These are phyloP conservation scores for Argya squamiceps DNA, from an alignment of 2,797 vertebrate species.

Conservation along the genomic window DNA sequence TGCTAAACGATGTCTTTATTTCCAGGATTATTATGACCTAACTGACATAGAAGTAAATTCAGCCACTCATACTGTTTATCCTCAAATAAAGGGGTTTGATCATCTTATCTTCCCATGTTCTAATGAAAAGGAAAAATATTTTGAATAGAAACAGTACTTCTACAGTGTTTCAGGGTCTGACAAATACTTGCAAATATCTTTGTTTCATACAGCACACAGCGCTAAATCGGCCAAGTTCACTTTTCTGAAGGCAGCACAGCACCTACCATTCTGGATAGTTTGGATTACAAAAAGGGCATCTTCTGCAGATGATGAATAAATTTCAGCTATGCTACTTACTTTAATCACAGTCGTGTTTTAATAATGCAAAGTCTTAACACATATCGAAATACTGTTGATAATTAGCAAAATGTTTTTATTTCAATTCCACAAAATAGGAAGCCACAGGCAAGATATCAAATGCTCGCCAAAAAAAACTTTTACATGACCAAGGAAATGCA, in stretches of 20 bases:
- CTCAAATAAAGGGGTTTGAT: neutral
- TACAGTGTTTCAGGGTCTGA: neutral
- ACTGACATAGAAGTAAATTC: neutral
- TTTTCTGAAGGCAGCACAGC: neutral
- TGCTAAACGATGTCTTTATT: neutral
- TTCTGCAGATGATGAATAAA: neutral
- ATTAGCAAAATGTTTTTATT: neutral
- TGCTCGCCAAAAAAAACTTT: neutral
- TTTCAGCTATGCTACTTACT: neutral
- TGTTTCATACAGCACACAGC: neutral
- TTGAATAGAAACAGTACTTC: neutral
- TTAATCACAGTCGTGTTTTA: neutral
- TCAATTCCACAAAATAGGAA: neutral
- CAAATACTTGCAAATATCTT: neutral
- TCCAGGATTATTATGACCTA: neutral
- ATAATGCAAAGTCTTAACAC: neutral
- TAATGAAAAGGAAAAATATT: neutral
- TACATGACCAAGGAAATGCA: neutral
- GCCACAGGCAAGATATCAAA: neutral
- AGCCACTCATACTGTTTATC: neutral
- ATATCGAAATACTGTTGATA: neutral
- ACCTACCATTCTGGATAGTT: neutral
- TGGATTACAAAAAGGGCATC: neutral
- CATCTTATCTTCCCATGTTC: neutral
- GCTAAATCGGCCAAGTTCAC: neutral